phyloP scores from a whole-genome alignment of 2,797 vertebrate genomes.

The Xiphorhynchus erythropygius region DNA sequence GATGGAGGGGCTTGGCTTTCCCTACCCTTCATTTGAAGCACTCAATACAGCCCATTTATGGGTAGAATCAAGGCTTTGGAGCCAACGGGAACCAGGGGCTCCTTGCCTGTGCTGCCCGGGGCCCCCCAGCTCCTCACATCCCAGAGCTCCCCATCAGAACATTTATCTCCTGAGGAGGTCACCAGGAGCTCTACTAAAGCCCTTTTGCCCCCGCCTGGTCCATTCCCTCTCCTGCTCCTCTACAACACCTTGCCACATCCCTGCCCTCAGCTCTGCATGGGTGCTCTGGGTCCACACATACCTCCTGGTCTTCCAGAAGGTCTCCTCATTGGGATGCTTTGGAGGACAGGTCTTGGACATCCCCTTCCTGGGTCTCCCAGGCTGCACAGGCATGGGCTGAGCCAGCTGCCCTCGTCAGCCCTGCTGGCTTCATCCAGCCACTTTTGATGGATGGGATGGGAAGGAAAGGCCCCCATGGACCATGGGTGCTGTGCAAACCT shows the following conservation, averaged over 20 bases:
- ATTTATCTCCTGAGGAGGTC: background rate
- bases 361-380: background rate
- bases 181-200: background rate
- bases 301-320: background rate
- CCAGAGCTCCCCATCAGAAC: background rate
- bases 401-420: background rate
- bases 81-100: background rate
- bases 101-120: background rate
- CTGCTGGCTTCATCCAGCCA: background rate
- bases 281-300: fast-evolving
- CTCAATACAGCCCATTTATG: background rate
- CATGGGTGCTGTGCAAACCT: background rate
- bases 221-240: background rate
- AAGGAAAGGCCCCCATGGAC: background rate
- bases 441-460: too few relatives aligned
- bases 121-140: background rate
- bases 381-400: background rate
- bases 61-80: background rate
- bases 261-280: background rate
- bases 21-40: background rate
- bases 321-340: fast-evolving
- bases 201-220: background rate
- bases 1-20: background rate
- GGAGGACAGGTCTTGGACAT: background rate
- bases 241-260: background rate